Evolutionary conservation across 2,888 invertebrate species (phyloP).

Genomic region (Rhyacophila evoluta): DNA sequence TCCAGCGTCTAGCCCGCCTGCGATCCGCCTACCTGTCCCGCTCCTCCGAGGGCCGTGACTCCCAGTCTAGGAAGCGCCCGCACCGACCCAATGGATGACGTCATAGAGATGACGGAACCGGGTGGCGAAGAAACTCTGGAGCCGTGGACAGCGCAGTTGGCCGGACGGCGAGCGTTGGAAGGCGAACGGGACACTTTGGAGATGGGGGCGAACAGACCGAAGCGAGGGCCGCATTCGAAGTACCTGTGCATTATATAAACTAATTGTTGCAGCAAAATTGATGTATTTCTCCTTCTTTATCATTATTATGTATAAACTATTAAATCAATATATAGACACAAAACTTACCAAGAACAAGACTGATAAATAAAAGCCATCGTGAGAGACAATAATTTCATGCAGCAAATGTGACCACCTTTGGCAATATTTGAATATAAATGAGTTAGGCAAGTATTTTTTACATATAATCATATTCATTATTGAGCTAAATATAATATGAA

Average conservation of each 20-base stretch:
- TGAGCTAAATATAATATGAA: no score
- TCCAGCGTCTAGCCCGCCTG: conserved; percentile 56
- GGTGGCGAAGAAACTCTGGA: conserved; percentile 82
- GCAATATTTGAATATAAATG: no score
- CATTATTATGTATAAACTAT: no score
- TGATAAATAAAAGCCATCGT: no score
- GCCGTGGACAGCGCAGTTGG: conserved; percentile 74
- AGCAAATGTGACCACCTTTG: no score
- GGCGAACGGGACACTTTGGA: conserved; percentile 91
- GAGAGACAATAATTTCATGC: no score
- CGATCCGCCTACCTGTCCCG: conserved; percentile 72
- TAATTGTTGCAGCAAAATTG: not conserved
- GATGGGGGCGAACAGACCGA: conserved; percentile 93
- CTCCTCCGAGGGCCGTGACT: conserved; percentile 73
- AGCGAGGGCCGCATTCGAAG: conserved; percentile 91
- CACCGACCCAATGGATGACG: conserved; percentile 64
- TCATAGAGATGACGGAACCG: conserved; percentile 77
- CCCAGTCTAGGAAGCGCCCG: conserved; percentile 77
- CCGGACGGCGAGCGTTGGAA: conserved; percentile 74
- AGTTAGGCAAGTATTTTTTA: no score
- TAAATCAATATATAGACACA: no score
- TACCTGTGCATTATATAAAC: conserved; percentile 74
- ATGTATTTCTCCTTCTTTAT: no score
- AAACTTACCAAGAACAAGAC: no score
- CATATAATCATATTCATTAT: no score